phyloP scores from a whole-genome alignment of 2,888 invertebrate species.

The Drosophila anomalata region DNA sequence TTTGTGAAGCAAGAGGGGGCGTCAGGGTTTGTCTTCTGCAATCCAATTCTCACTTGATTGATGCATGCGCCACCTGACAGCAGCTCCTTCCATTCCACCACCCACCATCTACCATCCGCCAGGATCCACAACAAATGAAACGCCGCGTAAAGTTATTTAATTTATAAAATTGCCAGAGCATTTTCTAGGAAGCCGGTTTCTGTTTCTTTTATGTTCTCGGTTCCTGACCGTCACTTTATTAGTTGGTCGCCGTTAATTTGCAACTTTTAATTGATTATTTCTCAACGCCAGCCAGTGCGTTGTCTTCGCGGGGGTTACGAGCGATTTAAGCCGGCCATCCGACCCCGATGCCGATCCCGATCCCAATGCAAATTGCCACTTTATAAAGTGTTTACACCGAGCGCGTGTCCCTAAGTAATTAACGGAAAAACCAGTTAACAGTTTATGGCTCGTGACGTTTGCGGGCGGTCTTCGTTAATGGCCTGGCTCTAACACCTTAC shows the following conservation, averaged over 20 bases:
- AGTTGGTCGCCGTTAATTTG: conserved; percentile 66
- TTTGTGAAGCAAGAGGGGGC: not conserved
- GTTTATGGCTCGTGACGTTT: conserved; percentile 66
- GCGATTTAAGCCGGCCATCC: conserved; percentile 8
- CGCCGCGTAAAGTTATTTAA: conserved; percentile 78
- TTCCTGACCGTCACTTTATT: conserved; percentile 54
- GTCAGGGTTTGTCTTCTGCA: conserved; percentile 56
- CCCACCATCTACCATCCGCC: not conserved
- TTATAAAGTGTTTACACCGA: conserved; percentile 73
- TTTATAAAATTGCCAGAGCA: conserved; percentile 73
- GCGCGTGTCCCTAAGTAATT: conserved; percentile 70
- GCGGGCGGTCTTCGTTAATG: conserved; percentile 24
- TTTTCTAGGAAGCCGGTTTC: conserved; percentile 38
- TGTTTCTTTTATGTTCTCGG: conserved; percentile 3
- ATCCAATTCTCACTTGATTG: conserved; percentile 80
- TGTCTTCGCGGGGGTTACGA: conserved; percentile 19
- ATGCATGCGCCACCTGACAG: conserved; percentile 76
- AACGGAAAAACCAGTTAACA: conserved; percentile 58
- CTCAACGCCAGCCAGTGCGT: conserved; percentile 7
- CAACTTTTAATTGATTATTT: conserved; percentile 78
- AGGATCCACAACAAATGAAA: conserved; percentile 43
- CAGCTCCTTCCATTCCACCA: conserved; percentile 11
- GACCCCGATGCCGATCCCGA: conserved; percentile 17
- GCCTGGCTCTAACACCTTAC: conserved; percentile 28
- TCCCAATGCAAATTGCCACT: conserved; percentile 64